Percentiles rank a stretch among this genome's conserved stretches.
These are phyloP conservation scores for Athetis lepigone DNA, from an alignment of 2,888 invertebrate genomes.

Conservation along the genomic window DNA sequence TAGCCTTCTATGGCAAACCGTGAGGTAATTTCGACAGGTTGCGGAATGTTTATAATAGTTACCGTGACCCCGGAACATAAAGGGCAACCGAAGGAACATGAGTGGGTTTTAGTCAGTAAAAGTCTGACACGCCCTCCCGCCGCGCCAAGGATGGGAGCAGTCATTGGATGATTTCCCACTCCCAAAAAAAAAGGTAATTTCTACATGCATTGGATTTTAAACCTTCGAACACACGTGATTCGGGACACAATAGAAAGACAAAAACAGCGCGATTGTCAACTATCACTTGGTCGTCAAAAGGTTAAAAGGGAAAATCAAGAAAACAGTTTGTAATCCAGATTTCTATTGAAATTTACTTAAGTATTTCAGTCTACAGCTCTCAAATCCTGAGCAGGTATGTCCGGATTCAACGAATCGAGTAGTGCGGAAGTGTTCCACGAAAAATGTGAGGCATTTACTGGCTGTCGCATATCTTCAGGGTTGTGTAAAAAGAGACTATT, in stretches of 20 bases:
- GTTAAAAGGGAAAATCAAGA: background rate
- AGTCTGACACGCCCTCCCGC: too few relatives aligned
- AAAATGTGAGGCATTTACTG: constrained; percentile 46
- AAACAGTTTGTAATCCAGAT: background rate
- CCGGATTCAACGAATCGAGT: constrained; percentile 36
- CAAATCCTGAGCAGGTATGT: constrained; percentile 35
- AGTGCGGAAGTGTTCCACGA: constrained; percentile 38
- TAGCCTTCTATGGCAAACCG: constrained; percentile 29
- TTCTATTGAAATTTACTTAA: constrained; percentile 4
- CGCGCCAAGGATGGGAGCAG: too few relatives aligned
- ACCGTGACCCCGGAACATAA: too few relatives aligned
- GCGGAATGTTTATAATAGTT: too few relatives aligned
- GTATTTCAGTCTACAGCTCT: constrained; percentile 13
- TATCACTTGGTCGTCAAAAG: too few relatives aligned
- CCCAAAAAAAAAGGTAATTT: too few relatives aligned
- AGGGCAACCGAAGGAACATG: too few relatives aligned
- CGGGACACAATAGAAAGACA: too few relatives aligned
- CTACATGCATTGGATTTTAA: constrained; percentile 17
- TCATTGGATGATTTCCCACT: too few relatives aligned
- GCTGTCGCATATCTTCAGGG: constrained; percentile 25
- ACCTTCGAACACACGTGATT: too few relatives aligned
- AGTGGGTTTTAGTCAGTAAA: too few relatives aligned
- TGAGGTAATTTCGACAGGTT: constrained; percentile 26
- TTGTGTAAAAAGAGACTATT: constrained; percentile 28
- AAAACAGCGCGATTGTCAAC: too few relatives aligned